Percentiles rank a stretch among this genome's conserved stretches.
phyloP scores from a whole-genome alignment of 2,888 invertebrate genomes.

The Cantharis rufa region DNA sequence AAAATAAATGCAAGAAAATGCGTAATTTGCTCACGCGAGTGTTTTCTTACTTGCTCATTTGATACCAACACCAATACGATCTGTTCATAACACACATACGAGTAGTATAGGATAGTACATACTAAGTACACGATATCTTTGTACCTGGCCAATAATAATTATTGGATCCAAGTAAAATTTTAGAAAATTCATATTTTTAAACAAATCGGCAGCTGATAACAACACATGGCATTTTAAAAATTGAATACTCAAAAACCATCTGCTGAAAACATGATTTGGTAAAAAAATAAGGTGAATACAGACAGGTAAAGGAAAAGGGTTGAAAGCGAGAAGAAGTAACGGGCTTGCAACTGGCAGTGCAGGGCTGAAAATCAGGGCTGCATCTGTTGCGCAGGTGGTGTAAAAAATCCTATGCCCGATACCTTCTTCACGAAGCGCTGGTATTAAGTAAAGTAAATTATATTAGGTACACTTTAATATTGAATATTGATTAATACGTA shows the following conservation, averaged over 20 bases:
- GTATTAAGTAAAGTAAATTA: background rate
- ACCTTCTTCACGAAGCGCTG: background rate
- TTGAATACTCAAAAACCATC: slow-evolving; percentile 49
- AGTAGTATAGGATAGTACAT: too few species aligned
- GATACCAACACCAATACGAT: background rate
- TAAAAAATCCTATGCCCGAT: slow-evolving; percentile 23
- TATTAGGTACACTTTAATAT: too few species aligned
- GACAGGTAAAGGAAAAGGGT: slow-evolving; percentile 51
- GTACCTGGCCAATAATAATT: background rate
- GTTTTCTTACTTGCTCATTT: background rate
- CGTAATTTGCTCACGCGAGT: slow-evolving; percentile 7
- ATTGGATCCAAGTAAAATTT: slow-evolving; percentile 26
- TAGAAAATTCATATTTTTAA: slow-evolving; percentile 38
- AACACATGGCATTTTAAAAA: slow-evolving; percentile 52
- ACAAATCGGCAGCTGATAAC: slow-evolving; percentile 50
- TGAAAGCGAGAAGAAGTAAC: slow-evolving; percentile 50
- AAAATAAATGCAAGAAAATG: background rate
- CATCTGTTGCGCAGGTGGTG: slow-evolving; percentile 56
- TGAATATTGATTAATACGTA: too few species aligned
- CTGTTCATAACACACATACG: too few species aligned
- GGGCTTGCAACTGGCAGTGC: slow-evolving; percentile 50
- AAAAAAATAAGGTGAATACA: slow-evolving; percentile 49
- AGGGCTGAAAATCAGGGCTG: slow-evolving; percentile 52
- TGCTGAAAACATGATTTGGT: slow-evolving; percentile 53
- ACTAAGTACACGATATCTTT: too few species aligned